These are phyloP conservation scores for Teleogryllus occipitalis DNA, from an alignment of 1,140 invertebrate species.

Conservation along the genomic window DNA sequence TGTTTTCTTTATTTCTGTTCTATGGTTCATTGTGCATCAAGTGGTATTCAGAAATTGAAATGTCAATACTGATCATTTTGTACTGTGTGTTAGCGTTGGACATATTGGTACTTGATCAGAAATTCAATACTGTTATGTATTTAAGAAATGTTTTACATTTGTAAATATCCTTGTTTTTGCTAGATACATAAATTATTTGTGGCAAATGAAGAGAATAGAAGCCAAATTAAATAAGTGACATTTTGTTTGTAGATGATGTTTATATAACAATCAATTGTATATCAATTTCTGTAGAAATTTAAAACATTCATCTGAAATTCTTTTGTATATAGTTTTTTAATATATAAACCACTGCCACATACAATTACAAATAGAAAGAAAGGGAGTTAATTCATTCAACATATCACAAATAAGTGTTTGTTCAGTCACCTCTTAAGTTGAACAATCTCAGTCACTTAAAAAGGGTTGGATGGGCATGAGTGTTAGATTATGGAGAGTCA, in stretches of 20 bases:
- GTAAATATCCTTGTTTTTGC: constrained; percentile 1
- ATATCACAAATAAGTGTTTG: too few species aligned
- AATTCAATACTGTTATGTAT: constrained; percentile 2
- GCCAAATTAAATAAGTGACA: not conserved
- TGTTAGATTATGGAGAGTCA: too few species aligned
- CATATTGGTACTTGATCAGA: not conserved
- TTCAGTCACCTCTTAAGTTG: too few species aligned
- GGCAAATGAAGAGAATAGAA: not conserved
- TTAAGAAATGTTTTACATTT: not conserved
- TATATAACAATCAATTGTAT: constrained; percentile 6
- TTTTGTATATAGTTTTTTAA: not conserved
- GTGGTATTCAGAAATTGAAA: not conserved
- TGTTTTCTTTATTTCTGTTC: not conserved
- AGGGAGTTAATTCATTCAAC: not conserved
- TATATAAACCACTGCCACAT: not conserved
- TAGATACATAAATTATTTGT: constrained; percentile 2
- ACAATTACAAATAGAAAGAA: not conserved
- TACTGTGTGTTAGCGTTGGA: not conserved
- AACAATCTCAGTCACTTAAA: too few species aligned
- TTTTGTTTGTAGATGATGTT: constrained; percentile 2
- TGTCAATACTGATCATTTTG: not conserved
- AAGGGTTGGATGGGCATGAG: too few species aligned
- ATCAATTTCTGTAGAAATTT: constrained; percentile 1
- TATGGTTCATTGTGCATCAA: constrained; percentile 4
- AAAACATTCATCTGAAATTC: constrained; percentile 1